phyloP scores from a whole-genome alignment of 2,888 invertebrate genomes.

The Coenonympha glycerion region DNA sequence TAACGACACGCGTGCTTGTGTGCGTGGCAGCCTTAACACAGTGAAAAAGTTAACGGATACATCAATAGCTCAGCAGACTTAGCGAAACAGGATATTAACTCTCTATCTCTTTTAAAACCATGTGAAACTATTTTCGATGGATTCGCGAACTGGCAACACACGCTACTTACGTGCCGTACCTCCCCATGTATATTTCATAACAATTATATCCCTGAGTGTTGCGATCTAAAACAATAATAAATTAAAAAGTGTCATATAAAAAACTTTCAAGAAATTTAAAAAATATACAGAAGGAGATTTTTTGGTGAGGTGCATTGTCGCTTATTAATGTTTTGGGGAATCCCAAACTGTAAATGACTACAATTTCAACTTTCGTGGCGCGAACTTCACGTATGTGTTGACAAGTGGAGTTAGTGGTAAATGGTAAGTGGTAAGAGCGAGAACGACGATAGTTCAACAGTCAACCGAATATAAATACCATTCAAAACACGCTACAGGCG shows the following conservation, averaged over 20 bases:
- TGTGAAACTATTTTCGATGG: too few species aligned
- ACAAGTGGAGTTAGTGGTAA: neutral
- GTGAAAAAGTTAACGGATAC: too few species aligned
- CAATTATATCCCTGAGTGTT: slow-evolving; percentile 34
- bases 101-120: too few species aligned
- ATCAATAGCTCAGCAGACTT: too few species aligned
- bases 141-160: neutral
- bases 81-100: too few species aligned
- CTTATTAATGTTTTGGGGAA: neutral
- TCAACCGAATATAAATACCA: too few species aligned
- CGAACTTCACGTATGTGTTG: neutral
- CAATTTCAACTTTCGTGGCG: neutral
- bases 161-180: slow-evolving; percentile 42
- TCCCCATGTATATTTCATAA: slow-evolving; percentile 47
- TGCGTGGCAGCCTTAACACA: too few species aligned
- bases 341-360: neutral
- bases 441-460: slow-evolving; percentile 1
- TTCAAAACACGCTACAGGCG: neutral
- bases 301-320: neutral
- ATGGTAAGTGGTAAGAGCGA: too few species aligned
- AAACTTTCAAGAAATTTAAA: too few species aligned
- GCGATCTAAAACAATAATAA: slow-evolving; percentile 50
- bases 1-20: too few species aligned
- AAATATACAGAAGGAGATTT: too few species aligned
- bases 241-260: too few species aligned